A percentile compares a stretch with the other conserved stretches of the same genome.
Conservation (phyloP, 2,113 vertebrate species). For the Bubo blakistoni region DNA sequence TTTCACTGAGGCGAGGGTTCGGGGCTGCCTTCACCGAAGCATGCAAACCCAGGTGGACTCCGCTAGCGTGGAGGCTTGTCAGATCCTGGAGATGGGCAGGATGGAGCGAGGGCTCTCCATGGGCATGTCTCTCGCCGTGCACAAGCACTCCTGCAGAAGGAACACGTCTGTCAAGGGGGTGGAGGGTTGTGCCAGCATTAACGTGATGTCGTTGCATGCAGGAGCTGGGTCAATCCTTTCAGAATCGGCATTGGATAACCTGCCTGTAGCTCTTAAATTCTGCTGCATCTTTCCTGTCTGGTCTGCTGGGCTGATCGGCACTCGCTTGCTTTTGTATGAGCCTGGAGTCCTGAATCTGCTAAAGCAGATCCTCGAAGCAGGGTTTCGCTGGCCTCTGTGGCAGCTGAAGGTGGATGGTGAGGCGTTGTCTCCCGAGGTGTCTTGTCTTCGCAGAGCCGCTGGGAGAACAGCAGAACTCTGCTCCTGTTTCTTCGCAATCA, state of each 20-base stretch:
- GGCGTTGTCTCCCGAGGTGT: neutral
- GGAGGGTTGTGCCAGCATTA: rapidly evolving
- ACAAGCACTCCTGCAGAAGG: neutral
- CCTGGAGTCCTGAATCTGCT: neutral
- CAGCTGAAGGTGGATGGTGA: neutral
- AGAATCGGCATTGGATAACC: rapidly evolving
- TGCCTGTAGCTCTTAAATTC: neutral
- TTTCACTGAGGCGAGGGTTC: rapidly evolving
- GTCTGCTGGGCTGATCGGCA: neutral
- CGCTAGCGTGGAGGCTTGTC: neutral
- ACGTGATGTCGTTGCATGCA: rapidly evolving
- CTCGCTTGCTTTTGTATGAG: rapidly evolving
- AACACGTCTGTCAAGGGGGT: rapidly evolving
- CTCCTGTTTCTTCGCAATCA: neutral
- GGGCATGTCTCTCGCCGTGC: rapidly evolving
- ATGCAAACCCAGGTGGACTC: neutral
- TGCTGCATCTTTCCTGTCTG: neutral
- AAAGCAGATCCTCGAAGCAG: rapidly evolving
- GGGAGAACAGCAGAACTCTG: neutral
- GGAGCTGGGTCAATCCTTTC: neutral
- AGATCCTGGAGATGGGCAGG: rapidly evolving
- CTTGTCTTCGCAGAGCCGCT: neutral
- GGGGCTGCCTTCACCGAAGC: rapidly evolving
- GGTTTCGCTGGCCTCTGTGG: rapidly evolving
- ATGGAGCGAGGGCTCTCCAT: neutral